phyloP scores from a whole-genome alignment of 2,888 invertebrate genomes.

The Hemistola chrysoprasaria region DNA sequence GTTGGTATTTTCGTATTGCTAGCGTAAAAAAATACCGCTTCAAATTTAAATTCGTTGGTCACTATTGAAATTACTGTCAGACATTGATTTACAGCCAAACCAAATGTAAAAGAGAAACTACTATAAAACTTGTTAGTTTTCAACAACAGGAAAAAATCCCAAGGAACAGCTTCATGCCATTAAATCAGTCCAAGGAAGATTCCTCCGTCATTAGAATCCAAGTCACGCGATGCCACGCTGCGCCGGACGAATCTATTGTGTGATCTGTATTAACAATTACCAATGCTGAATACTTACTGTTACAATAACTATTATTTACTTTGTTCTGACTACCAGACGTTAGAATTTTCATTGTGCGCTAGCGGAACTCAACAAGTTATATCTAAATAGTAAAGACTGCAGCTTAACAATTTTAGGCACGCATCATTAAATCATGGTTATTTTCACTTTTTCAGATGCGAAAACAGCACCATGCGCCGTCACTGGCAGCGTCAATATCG shows the following conservation, averaged over 20 bases:
- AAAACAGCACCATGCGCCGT: slow-evolving; percentile 44
- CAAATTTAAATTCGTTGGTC: no score
- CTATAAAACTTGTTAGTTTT: no score
- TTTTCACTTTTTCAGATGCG: slow-evolving; percentile 60
- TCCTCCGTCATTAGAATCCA: slow-evolving; percentile 11
- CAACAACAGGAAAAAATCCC: slow-evolving; percentile 11
- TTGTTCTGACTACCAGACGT: not conserved
- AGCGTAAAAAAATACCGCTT: no score
- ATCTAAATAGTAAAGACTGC: no score
- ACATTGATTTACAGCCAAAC: no score
- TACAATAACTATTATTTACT: slow-evolving; percentile 1
- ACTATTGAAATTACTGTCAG: no score
- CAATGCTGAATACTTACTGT: slow-evolving; percentile 11
- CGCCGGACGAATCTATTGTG: slow-evolving; percentile 15
- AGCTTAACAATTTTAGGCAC: no score
- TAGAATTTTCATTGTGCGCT: no score
- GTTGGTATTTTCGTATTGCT: no score
- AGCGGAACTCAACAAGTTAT: no score
- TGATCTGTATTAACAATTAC: slow-evolving; percentile 4
- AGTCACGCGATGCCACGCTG: slow-evolving; percentile 9
- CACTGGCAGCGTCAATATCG: slow-evolving; percentile 47
- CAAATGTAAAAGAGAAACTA: not conserved
- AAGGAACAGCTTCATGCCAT: slow-evolving; percentile 13
- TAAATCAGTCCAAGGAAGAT: slow-evolving; percentile 16
- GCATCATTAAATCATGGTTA: no score